Evolutionary conservation across 1,140 invertebrate species (phyloP), one percentile per base, ranked within the genome.

Genomic region (Sitophilus oryzae): DNA sequence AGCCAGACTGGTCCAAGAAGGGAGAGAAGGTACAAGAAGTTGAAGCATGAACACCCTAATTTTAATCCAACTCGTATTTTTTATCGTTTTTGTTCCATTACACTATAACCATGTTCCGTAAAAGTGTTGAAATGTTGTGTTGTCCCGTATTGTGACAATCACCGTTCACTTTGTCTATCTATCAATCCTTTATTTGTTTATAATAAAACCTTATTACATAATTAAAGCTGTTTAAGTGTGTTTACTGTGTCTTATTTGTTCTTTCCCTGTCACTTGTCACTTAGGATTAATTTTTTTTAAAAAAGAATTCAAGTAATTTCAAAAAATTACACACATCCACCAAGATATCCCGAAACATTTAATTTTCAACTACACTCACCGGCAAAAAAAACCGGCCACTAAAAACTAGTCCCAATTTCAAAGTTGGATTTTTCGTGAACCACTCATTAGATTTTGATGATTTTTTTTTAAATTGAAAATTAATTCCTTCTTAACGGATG

Each of bases 1-100:
- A 90, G 78, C 87, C 88, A 66, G 88, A 90, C 77, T 91, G 88
- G 88, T 89, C 88, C 70, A 90, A 91, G 81, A 88, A 88, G 72
- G 86, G 85, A 70, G 87, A 87, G 79, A 89, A 89, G 86, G 86
- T 89, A 88, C 88, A 89, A 78, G 86, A 89, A 74, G 85, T 83
- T 73, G 85, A 88, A 77, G 85, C 83, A 84, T 87, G 83, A 86
- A 36, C 23, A 37, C 35, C 35, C 40, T 18, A 50, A 18, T 40
- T 50, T 40, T 34, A 37, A 16, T 11, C 16, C 11, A 37, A 15
- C 11, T 34, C 15, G 22, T 10, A 8, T 19, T 43, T 46, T 46
- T 34, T 4, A 14, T 46, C 4, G 34, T 22, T 8, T 9, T 14
- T 30, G 11, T 40, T 40, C 37, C 23, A 37, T 22, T 41, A 19